A percentile compares a stretch with the other conserved stretches of the same genome.
phyloP scores from a whole-genome alignment of 2,888 invertebrate species.

The Diarsia rubi region DNA sequence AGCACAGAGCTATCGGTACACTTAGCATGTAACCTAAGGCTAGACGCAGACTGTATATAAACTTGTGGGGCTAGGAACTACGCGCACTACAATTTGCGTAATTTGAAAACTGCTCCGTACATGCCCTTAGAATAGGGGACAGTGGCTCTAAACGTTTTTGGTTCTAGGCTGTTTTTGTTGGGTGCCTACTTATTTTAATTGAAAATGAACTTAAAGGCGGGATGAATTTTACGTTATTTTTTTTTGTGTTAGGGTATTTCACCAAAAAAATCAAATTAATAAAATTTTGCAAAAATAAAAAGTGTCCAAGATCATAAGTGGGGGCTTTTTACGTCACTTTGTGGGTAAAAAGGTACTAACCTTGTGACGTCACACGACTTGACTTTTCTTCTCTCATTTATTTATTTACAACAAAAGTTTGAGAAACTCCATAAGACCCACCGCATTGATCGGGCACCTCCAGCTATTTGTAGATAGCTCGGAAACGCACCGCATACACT shows the following conservation, averaged over 20 bases:
- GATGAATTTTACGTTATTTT: not conserved
- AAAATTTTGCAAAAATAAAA: too few relatives aligned
- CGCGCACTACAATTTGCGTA: conserved; percentile 76
- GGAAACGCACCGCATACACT: conserved; percentile 62
- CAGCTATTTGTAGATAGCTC: conserved; percentile 65
- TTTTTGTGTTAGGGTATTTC: too few relatives aligned
- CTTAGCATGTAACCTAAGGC: conserved; percentile 66
- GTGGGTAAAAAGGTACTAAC: too few relatives aligned
- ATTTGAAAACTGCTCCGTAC: conserved; percentile 70
- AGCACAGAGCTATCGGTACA: conserved; percentile 24
- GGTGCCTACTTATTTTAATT: not conserved
- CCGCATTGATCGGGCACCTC: conserved; percentile 68
- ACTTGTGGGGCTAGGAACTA: conserved; percentile 44
- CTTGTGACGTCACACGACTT: too few relatives aligned
- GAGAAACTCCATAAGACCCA: conserved; percentile 66
- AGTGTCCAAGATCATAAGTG: too few relatives aligned
- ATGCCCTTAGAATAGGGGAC: conserved; percentile 61
- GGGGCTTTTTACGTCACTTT: too few relatives aligned
- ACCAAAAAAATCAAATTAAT: too few relatives aligned
- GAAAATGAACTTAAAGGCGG: not conserved
- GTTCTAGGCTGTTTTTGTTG: not conserved
- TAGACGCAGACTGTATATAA: conserved; percentile 50
- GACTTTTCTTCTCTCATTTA: not conserved
- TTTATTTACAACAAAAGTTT: conserved; percentile 40
- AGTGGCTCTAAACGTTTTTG: conserved; percentile 48